phyloP scores from a whole-genome alignment of 2,113 vertebrate species.

The Quiscalus mexicanus region DNA sequence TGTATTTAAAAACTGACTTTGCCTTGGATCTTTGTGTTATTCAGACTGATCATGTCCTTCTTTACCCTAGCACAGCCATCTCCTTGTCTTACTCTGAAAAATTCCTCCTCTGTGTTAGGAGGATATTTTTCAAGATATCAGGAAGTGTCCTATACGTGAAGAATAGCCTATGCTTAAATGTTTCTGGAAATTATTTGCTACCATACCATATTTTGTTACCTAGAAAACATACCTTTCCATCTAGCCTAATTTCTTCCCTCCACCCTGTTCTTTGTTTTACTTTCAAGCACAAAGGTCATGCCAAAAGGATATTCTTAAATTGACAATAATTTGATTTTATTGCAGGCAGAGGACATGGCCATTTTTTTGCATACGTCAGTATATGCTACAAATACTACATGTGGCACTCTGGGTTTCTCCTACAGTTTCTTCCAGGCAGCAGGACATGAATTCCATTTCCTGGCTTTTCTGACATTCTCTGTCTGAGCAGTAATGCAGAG shows the following conservation, averaged over 20 bases:
- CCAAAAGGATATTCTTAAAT: background rate
- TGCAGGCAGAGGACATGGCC: background rate
- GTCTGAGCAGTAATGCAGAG: background rate
- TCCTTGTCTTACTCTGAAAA: background rate
- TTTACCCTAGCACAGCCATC: background rate
- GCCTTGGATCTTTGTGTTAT: background rate
- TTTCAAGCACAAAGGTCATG: background rate
- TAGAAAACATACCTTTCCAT: background rate
- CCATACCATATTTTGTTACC: background rate
- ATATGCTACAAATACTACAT: background rate
- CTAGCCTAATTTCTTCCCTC: background rate
- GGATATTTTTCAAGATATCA: background rate
- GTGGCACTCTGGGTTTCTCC: background rate
- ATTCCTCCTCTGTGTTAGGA: background rate
- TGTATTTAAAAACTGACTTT: background rate
- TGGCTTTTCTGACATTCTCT: background rate
- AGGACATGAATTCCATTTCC: background rate
- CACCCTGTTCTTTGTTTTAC: background rate
- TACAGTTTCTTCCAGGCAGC: background rate
- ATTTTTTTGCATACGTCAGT: background rate
- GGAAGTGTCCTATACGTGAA: background rate
- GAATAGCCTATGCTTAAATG: background rate
- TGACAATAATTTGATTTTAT: background rate
- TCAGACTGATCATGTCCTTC: background rate
- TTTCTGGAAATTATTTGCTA: background rate